Evolutionary conservation across 1,140 invertebrate genomes (phyloP).

Genomic region (Ylistrum balloti): DNA sequence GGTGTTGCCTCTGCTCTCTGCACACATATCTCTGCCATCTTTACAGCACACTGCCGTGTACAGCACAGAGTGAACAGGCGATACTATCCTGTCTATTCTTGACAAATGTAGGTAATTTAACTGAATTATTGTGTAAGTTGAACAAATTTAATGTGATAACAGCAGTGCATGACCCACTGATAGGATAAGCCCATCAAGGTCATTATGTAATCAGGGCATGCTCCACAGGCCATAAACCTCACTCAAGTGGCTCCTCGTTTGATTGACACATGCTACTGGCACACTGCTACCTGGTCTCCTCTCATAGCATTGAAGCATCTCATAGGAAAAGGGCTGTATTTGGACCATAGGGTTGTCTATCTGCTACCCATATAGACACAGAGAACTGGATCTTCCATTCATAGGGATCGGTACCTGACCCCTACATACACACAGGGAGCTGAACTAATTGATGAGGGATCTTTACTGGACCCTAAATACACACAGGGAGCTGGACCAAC

Average conservation of each 20-base stretch:
- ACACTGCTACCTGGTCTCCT: background rate
- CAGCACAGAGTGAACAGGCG: background rate
- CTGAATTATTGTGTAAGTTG: constrained; percentile 39
- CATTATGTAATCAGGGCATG: constrained; percentile 38
- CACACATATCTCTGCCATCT: constrained; percentile 33
- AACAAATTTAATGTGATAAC: constrained; percentile 40
- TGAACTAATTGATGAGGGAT: too few species aligned
- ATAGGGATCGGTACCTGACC: background rate
- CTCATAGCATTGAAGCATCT: background rate
- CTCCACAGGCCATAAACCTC: constrained; percentile 37
- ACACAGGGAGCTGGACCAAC: background rate
- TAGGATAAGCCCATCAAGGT: constrained; percentile 37
- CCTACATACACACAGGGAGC: background rate
- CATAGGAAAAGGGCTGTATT: background rate
- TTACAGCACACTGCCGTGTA: background rate
- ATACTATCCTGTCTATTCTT: constrained; percentile 39
- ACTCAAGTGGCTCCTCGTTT: background rate
- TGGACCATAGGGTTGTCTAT: too few species aligned
- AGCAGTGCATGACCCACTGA: constrained; percentile 23
- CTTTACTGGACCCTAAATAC: background rate
- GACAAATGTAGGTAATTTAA: constrained; percentile 40
- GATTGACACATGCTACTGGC: constrained; percentile 37
- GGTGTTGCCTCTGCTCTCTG: constrained; percentile 36
- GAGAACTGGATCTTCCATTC: background rate
- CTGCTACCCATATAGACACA: too few species aligned